Conservation (phyloP, 2,113 vertebrate genomes). For the Otolemur garnettii region DNA sequence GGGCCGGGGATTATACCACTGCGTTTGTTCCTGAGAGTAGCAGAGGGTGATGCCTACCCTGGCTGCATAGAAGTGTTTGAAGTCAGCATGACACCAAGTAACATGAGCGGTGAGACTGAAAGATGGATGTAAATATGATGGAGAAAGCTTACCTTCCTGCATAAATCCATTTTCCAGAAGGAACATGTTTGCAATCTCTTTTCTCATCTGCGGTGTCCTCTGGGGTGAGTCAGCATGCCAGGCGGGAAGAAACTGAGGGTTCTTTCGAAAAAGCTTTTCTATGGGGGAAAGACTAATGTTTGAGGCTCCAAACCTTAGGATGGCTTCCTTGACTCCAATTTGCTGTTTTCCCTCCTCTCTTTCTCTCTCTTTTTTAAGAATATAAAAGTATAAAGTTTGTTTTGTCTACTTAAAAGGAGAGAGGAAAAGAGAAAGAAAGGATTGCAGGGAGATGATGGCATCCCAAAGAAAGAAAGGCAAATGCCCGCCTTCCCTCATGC, state of each 20-base stretch:
- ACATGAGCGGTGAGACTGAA: constrained; percentile 25
- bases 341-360: background rate
- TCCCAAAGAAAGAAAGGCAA: too few species aligned
- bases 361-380: too few species aligned
- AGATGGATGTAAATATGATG: background rate
- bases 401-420: too few species aligned
- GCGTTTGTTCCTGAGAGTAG: background rate
- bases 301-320: background rate
- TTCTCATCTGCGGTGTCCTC: background rate
- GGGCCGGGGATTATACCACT: background rate
- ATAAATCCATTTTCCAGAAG: background rate
- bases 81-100: background rate
- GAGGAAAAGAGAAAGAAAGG: too few species aligned
- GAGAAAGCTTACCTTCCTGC: constrained; percentile 14
- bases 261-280: background rate
- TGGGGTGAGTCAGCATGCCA: accelerated
- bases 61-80: background rate
- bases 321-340: background rate
- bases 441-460: too few species aligned
- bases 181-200: background rate
- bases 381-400: too few species aligned
- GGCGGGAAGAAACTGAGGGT: background rate
- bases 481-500: too few species aligned
- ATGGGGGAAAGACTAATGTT: background rate
- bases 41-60: background rate